phyloP scores from a whole-genome alignment of 2,113 vertebrate genomes.

The Pseudorhombus dupliciocellatus region DNA sequence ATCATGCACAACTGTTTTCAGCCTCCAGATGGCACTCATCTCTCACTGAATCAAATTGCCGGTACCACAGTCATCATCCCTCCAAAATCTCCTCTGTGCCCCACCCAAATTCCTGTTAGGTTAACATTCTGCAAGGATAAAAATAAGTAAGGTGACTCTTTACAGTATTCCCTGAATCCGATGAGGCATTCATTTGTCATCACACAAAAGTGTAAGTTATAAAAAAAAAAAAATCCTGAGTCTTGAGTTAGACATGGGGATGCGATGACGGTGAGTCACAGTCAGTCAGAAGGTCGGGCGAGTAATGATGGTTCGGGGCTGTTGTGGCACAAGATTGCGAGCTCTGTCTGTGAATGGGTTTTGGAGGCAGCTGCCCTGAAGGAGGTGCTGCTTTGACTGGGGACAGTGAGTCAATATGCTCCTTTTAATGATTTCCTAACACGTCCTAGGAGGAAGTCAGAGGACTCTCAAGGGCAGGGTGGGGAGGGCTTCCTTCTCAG shows the following conservation, averaged over 20 bases:
- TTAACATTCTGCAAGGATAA: conserved; percentile 11
- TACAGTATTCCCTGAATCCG: not conserved
- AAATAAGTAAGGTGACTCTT: not conserved
- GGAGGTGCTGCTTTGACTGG: conserved; percentile 32
- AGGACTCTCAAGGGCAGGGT: conserved; percentile 72
- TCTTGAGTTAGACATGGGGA: not conserved
- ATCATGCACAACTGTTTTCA: not conserved
- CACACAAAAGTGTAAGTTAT: not conserved
- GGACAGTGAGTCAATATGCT: conserved; percentile 45
- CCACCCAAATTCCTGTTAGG: conserved; percentile 75
- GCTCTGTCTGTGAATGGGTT: conserved; percentile 54
- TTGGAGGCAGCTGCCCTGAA: conserved; percentile 32
- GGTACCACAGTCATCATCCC: conserved; percentile 46
- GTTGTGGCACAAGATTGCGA: conserved; percentile 37
- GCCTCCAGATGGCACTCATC: conserved; percentile 74
- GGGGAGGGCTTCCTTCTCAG: conserved; percentile 12
- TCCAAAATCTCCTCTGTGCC: conserved; percentile 68
- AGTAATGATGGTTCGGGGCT: conserved; percentile 56
- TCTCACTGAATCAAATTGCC: conserved; percentile 34
- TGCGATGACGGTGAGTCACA: conserved; percentile 49
- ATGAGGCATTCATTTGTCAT: not conserved
- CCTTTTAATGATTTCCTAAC: conserved; percentile 57
- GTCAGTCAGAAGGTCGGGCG: conserved; percentile 58
- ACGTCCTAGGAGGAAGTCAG: conserved; percentile 48
- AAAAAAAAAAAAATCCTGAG: not conserved